Evolutionary conservation across 1,140 invertebrate species (phyloP), one percentile per base, ranked within the genome.

Genomic region (Ladona fulva): DNA sequence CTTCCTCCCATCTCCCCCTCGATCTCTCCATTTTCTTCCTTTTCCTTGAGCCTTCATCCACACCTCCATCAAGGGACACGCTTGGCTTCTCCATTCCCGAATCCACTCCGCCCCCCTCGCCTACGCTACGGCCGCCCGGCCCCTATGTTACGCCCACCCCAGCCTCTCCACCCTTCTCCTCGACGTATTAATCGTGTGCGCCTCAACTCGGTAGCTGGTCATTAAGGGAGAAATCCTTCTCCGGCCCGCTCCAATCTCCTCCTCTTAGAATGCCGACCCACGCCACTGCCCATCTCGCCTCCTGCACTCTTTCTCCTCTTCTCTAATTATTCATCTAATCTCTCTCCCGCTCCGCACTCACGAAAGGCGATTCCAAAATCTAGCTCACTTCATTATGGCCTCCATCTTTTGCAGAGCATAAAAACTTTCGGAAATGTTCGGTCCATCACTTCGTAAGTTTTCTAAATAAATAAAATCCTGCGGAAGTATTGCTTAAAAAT

Each of bases 131-230:
- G n/a, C n/a, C n/a, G n/a, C n/a, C n/a, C n/a, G n/a, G n/a, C n/a
- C 29, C 29, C 29, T 37, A 37, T 37, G 29, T 37, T 37, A 37
- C 29, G 29, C n/a, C n/a, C 52, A 19, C 52, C 52, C 44, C 44
- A 19, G 10, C 44, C 19, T 52, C 52, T 66, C 52, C 52, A 19
- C 52, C n/a, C 52, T 12, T 66, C 52, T 66, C 52, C 14, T 22
- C 52, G 52, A 66, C 52, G 52, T 66, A 66, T 66, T 66, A 66
- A 66, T 66, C 14, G 14, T 19, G 52, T 6, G 12, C 16, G 52
- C 52, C 52, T 66, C 52, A 66, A 66, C 52, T 66, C 52, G 52
- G 52, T 66, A 66, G 52, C 52, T 22, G 52, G 52, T 66, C 52
- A 66, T 66, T 66, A 66, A 22, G n/a, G 52, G 52, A 66, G 14